These are phyloP conservation scores for Cryptotermes secundus DNA, from an alignment of 1,140 invertebrate species.

Conservation along the genomic window DNA sequence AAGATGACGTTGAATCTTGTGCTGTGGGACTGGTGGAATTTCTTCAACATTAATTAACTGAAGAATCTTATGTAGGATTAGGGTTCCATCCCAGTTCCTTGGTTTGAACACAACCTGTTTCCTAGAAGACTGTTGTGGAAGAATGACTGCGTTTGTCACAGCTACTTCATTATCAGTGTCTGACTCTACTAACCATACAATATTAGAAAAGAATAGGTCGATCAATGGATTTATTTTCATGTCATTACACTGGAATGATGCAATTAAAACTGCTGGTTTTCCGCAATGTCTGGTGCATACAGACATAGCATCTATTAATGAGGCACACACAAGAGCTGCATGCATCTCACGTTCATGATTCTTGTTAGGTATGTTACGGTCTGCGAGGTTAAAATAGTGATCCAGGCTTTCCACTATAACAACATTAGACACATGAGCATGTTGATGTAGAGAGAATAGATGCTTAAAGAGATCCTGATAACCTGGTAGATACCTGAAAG, in stretches of 20 bases:
- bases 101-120: neutral
- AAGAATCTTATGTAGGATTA: constrained; percentile 25
- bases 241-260: neutral
- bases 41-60: neutral
- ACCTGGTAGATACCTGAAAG: constrained; percentile 31
- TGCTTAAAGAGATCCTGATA: constrained; percentile 34
- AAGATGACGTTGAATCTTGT: no score
- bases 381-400: constrained; percentile 25
- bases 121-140: neutral
- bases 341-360: constrained; percentile 14
- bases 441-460: constrained; percentile 29
- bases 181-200: constrained; percentile 24
- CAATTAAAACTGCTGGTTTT: constrained; percentile 1
- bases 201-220: constrained; percentile 19
- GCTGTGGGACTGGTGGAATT: no score
- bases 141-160: neutral
- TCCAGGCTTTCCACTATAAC: constrained; percentile 31
- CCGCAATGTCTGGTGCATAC: neutral
- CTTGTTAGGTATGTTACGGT: neutral
- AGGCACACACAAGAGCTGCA: constrained; percentile 26
- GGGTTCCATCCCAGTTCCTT: neutral
- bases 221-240: neutral
- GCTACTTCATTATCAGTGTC: neutral
- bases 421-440: constrained; percentile 17
- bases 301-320: constrained; percentile 29